Conservation (phyloP, 2,797 vertebrate species). For the Agapornis canus region DNA sequence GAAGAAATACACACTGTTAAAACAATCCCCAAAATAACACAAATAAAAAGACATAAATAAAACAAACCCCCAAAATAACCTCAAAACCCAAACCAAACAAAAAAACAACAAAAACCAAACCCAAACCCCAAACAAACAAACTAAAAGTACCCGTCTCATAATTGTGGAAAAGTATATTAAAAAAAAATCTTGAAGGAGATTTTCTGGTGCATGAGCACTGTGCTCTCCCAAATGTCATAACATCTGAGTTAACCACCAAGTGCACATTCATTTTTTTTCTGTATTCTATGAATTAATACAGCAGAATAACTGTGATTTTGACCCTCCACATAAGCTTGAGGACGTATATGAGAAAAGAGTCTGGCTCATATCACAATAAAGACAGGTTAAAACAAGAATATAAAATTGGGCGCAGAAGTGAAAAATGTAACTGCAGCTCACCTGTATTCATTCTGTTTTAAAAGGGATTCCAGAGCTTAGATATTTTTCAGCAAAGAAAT, state of each 20-base stretch:
- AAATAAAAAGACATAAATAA: neutral
- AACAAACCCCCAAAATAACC: too few species aligned
- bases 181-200: neutral
- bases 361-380: neutral
- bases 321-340: neutral
- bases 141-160: neutral
- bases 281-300: neutral
- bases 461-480: neutral
- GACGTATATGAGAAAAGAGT: neutral
- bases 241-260: neutral
- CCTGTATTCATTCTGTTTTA: neutral
- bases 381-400: neutral
- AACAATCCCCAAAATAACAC: neutral
- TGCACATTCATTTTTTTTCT: neutral
- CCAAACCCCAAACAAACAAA: neutral
- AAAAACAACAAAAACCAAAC: neutral
- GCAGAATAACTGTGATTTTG: neutral
- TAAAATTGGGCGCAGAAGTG: neutral
- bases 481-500: neutral
- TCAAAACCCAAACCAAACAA: neutral
- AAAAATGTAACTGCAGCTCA: neutral
- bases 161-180: neutral
- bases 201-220: neutral
- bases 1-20: neutral
- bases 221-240: neutral